Base-by-base conservation (phyloP, 2,888 invertebrate genomes). In the Lycaena phlaeas region DNA sequence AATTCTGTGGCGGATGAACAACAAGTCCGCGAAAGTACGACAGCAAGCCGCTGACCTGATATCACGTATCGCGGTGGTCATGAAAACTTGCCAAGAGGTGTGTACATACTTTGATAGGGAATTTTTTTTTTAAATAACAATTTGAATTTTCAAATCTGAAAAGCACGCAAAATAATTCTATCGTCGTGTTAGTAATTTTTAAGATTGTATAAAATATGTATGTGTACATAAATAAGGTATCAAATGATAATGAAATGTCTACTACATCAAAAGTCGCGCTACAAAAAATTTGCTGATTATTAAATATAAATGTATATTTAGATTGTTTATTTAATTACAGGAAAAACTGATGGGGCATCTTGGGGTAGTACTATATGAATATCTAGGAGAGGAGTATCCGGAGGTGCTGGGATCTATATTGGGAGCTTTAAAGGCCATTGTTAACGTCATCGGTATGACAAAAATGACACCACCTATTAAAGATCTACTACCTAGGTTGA, bases 391-490 rank as follows among this genome's bases (percentile, higher is more conserved):
- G 78, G 99, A 99, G 76, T 99, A 99, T 70, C 99, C 99, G 0
- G 98, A 99, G 84, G 99, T 99, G 6, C 85, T 99, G 52, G 99
- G 99, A 27, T 97, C 97, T 31, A 99, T 99, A 65, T 87, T 99
- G 38, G 99, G 98, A 1, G 99, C 98, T 0, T 82, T 99, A n/a
- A 99, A 99, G 78, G 96, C 96, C 1, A 99, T 99, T 54, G 98
- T 99, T 3, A 99, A 98, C 74, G 99, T 99, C 3, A 99, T 99
- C 62, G 99, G 99, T 56, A 99, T 99, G 99, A 98, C 98, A 0
- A 98, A 99, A 85, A 99, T 99, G 99, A 99, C 98, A 2, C 99
- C 99, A 3, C 99, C 99, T 1, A 99, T 99, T 61, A 99, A 99
- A 84, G 98, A 99, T 86, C 86, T 99, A 14, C 81, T 99, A 38